Percentiles rank a stretch among this genome's conserved stretches.
Conservation (phyloP, 2,797 vertebrate genomes). For the Petrocephalus schoutedeni region DNA sequence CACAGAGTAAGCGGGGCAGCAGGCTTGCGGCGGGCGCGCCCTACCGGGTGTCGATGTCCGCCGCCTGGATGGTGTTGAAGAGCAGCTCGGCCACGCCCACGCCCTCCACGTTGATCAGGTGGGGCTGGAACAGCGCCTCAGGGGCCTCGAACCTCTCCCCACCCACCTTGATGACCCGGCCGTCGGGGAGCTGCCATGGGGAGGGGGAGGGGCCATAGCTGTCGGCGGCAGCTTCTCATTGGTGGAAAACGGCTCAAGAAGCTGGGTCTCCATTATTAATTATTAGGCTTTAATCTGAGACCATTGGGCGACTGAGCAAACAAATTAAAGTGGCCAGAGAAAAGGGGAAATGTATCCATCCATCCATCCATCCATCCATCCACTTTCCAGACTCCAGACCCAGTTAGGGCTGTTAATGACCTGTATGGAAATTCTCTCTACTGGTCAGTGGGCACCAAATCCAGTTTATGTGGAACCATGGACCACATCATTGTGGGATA, state of each 20-base stretch:
- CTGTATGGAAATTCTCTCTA: background rate
- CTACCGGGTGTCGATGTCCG: conserved; percentile 97
- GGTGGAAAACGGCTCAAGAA: background rate
- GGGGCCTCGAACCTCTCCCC: conserved; percentile 96
- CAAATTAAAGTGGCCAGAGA: background rate
- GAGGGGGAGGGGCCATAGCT: background rate
- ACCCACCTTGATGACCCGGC: conserved; percentile 94
- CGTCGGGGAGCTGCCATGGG: conserved; percentile 83
- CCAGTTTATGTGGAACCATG: background rate
- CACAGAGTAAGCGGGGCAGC: background rate
- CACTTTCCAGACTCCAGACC: background rate
- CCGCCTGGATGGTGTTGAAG: conserved; percentile 98
- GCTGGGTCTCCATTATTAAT: background rate
- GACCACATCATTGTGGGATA: background rate
- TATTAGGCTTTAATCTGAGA: background rate
- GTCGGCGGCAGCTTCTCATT: background rate
- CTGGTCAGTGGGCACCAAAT: background rate
- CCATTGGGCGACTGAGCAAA: background rate
- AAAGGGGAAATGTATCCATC: background rate
- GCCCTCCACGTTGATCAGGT: conserved; percentile 96
- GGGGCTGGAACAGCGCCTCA: conserved; percentile 95
- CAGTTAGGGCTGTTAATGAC: background rate
- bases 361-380: background rate
- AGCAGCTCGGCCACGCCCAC: conserved; percentile 95
- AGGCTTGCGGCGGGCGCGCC: background rate